phyloP scores from a whole-genome alignment of 2,888 invertebrate species.

The Cinara cedri region DNA sequence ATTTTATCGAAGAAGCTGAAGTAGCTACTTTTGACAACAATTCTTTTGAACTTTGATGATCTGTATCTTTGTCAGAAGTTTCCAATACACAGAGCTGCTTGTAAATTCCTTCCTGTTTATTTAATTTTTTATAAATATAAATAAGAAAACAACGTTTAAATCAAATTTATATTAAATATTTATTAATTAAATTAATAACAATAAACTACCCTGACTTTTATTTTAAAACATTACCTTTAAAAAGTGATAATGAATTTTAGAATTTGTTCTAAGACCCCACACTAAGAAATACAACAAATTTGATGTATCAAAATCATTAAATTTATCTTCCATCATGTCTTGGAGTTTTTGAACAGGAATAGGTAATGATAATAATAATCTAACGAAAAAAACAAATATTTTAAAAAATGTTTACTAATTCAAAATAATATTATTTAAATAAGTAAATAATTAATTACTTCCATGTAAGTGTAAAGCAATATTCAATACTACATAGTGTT shows the following conservation, averaged over 20 bases:
- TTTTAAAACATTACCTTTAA: constrained; percentile 68
- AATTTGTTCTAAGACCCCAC: constrained; percentile 86
- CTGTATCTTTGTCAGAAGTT: constrained; percentile 18
- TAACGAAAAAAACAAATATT: constrained; percentile 9
- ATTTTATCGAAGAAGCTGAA: constrained; percentile 32
- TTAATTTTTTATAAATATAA: not conserved
- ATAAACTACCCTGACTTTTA: not conserved
- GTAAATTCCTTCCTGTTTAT: constrained; percentile 28
- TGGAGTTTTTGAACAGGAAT: constrained; percentile 89
- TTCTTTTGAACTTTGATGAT: constrained; percentile 1
- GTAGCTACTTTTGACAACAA: constrained; percentile 19
- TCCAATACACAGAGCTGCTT: constrained; percentile 33
- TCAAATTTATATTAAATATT: too few relatives aligned
- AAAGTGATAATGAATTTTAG: constrained; percentile 86
- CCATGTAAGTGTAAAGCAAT: constrained; percentile 88
- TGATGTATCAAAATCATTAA: constrained; percentile 62
- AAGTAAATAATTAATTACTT: constrained; percentile 66
- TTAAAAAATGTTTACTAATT: not conserved
- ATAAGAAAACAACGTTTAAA: constrained; percentile 1
- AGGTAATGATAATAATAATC: constrained; percentile 82
- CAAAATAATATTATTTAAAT: constrained; percentile 9
- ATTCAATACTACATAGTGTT: constrained; percentile 81
- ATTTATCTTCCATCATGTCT: constrained; percentile 72
- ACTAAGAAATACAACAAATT: constrained; percentile 77
- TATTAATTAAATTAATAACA: not conserved